Percentiles rank a stretch among this genome's conserved stretches.
phyloP scores from a whole-genome alignment of 2,113 vertebrate genomes.

The Neofelis nebulosa region DNA sequence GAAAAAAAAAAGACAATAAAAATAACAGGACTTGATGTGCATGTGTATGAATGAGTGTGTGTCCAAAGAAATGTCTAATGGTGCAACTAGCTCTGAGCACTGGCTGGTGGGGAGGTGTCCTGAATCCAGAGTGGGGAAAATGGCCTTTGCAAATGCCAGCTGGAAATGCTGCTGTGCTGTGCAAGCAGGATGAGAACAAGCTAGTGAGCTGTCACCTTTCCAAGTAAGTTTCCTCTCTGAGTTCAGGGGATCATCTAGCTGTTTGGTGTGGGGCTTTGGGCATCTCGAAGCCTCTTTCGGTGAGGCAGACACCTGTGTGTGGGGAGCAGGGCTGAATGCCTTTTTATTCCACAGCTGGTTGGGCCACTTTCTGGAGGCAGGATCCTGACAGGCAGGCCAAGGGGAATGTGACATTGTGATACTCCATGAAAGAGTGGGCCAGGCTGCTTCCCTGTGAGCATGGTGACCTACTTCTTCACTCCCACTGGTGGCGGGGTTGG shows the following conservation, averaged over 20 bases:
- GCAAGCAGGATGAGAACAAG: not conserved
- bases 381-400: not conserved
- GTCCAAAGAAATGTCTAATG: not conserved
- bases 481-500: not conserved
- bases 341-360: not conserved
- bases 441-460: not conserved
- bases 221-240: not conserved
- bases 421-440: not conserved
- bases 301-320: not conserved
- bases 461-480: not conserved
- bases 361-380: not conserved
- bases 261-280: not conserved
- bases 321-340: not conserved
- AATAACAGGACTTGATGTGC: not conserved
- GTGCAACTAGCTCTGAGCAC: not conserved
- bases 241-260: not conserved
- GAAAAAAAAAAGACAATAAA: not conserved
- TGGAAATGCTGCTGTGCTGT: not conserved
- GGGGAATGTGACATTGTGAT: not conserved
- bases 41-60: not conserved
- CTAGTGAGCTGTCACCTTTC: not conserved
- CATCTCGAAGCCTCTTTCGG: not conserved
- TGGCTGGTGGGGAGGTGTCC: not conserved
- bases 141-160: conserved; percentile 70
- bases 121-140: conserved; percentile 51